These are phyloP conservation scores for Unio pictorum DNA, from an alignment of 2,888 invertebrate species.

Conservation along the genomic window DNA sequence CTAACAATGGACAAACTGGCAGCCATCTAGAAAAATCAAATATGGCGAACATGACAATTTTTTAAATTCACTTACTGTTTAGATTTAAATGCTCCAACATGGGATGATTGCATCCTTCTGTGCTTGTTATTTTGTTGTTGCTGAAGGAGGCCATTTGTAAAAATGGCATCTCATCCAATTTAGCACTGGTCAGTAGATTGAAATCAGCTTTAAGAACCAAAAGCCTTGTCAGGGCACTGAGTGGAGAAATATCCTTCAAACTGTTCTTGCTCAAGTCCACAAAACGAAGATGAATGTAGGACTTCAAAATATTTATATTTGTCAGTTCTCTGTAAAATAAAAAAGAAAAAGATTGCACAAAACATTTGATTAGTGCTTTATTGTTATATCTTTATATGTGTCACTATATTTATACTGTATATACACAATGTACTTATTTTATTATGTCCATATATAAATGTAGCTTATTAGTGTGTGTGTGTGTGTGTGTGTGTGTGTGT, in stretches of 20 bases:
- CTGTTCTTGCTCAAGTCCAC: constrained; percentile 67
- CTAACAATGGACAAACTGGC: too few relatives aligned
- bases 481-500: too few relatives aligned
- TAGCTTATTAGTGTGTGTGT: too few relatives aligned
- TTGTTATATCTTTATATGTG: too few relatives aligned
- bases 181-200: constrained; percentile 58
- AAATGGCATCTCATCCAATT: constrained; percentile 64
- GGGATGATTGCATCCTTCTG: constrained; percentile 67
- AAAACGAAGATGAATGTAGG: constrained; percentile 68
- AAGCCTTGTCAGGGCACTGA: constrained; percentile 64
- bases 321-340: constrained; percentile 61
- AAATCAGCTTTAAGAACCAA: constrained; percentile 64
- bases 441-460: too few relatives aligned
- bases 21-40: too few relatives aligned
- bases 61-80: constrained; percentile 55
- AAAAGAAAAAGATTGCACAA: neutral
- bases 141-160: constrained; percentile 65
- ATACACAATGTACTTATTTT: too few relatives aligned
- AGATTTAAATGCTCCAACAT: constrained; percentile 63
- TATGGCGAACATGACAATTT: too few relatives aligned
- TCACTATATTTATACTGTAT: too few relatives aligned
- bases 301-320: constrained; percentile 59
- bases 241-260: constrained; percentile 60
- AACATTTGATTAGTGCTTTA: neutral
- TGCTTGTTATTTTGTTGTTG: constrained; percentile 61